Evolutionary conservation across 2,797 vertebrate species (phyloP), one percentile per base, ranked within the genome.

Genomic region (Pitangus sulphuratus): DNA sequence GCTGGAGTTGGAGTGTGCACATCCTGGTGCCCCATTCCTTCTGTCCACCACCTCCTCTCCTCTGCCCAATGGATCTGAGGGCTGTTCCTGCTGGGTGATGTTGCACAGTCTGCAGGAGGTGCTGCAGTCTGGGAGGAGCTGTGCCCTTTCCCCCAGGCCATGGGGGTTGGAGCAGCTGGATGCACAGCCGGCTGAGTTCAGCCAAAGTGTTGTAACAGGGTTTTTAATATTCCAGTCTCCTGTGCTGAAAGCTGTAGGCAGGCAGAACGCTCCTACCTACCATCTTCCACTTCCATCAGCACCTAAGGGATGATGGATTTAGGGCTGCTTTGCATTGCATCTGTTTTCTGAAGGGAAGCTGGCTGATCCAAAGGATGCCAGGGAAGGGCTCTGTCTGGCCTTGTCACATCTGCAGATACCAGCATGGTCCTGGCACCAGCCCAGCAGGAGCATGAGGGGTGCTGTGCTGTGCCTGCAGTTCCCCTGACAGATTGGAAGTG

Each of bases 171-270:
- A 48, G 79, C 81, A 76, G 92, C 72, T 87, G 90, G 71, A 4
- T 89, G 56, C 81, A 83, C 78, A 22, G 0, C 64, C 42, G 5
- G 79, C 47, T 62, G 79, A 53, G 56, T 90, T 95, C 88, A 93
- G 86, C 85, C 92, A 65, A 15, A 54, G 85, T 95, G 85, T 62
- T 56, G 53, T 70, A 84, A 93, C 9, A 53, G 22, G 22, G 31
- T 5, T 80, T 85, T 80, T 40, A 45, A 31, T 78, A 26, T 30
- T 18, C 16, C 28, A 4, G 8, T n/a, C 44, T 79, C 42, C 60
- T 6, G 13, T 26, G 71, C 91, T 75, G 65, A 15, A 18, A 80
- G 53, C 71, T 4, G 14, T 0, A 16, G 79, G 75, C 62, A 53
- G 53, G 68, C 82, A 77, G 2, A 62, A 15, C 17, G 0, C 90